phyloP scores from a whole-genome alignment of 2,113 vertebrate species.

The Salvelinus fontinalis region DNA sequence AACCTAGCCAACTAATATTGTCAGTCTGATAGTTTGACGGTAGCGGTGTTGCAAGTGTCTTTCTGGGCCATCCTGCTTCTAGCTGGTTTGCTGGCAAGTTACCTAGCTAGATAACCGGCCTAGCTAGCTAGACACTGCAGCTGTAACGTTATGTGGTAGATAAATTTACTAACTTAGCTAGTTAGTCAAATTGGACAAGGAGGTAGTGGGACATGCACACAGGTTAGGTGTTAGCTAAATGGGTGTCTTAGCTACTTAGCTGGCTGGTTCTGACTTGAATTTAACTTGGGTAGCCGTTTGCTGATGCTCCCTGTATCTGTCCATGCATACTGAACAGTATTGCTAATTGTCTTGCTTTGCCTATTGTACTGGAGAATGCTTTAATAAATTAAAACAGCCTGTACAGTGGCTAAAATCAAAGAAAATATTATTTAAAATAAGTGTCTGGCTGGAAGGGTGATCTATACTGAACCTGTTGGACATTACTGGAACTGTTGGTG shows the following conservation, averaged over 20 bases:
- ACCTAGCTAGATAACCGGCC: not conserved
- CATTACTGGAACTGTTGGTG: no score
- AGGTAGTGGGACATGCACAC: not conserved
- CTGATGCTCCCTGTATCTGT: no score
- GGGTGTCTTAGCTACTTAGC: not conserved
- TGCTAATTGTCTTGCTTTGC: no score
- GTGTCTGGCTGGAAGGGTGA: no score
- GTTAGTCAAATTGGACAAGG: not conserved
- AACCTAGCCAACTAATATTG: not conserved
- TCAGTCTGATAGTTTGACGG: not conserved
- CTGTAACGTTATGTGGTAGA: not conserved
- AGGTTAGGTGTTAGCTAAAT: not conserved
- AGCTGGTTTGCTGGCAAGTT: not conserved
- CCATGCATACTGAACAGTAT: no score
- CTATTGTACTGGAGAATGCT: no score
- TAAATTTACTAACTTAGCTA: not conserved
- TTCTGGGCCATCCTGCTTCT: not conserved
- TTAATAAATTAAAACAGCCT: no score
- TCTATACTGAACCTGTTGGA: no score
- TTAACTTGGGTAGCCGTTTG: no score
- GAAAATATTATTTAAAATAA: no score
- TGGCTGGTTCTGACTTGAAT: not conserved
- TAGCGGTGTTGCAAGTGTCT: not conserved
- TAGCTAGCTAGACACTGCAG: not conserved
- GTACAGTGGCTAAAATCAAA: no score